Evolutionary conservation across 2,797 vertebrate species (phyloP).

Genomic region (Propithecus perrieri): DNA sequence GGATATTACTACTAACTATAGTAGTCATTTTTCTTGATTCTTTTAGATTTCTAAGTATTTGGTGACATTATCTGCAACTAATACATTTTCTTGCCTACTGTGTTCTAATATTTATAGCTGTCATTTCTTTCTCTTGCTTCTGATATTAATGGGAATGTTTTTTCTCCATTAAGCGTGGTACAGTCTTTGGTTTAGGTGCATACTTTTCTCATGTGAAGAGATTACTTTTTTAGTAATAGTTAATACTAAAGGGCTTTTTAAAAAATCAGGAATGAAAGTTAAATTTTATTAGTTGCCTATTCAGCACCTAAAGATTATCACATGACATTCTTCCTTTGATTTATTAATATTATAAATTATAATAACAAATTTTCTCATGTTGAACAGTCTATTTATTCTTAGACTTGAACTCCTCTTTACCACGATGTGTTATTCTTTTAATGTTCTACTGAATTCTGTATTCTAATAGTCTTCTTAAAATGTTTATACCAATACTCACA

Average conservation of each 20-base stretch:
- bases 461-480: background rate
- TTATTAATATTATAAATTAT: background rate
- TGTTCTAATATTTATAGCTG: background rate
- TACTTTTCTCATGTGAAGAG: background rate
- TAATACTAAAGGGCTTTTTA: background rate
- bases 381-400: background rate
- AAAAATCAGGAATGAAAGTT: background rate
- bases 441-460: background rate
- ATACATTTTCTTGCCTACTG: background rate
- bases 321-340: conserved; percentile 9
- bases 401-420: background rate
- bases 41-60: conserved; percentile 1
- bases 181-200: background rate
- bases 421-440: background rate
- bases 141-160: background rate
- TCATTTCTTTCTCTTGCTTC: background rate
- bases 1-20: background rate
- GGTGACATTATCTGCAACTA: background rate
- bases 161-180: background rate
- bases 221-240: background rate
- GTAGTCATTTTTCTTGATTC: background rate
- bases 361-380: background rate
- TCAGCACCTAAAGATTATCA: background rate
- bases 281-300: background rate
- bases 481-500: background rate